A percentile compares a stretch with the other conserved stretches of the same genome.
These are phyloP conservation scores for Mythimna lalbum DNA, from an alignment of 2,888 invertebrate genomes.

Conservation along the genomic window DNA sequence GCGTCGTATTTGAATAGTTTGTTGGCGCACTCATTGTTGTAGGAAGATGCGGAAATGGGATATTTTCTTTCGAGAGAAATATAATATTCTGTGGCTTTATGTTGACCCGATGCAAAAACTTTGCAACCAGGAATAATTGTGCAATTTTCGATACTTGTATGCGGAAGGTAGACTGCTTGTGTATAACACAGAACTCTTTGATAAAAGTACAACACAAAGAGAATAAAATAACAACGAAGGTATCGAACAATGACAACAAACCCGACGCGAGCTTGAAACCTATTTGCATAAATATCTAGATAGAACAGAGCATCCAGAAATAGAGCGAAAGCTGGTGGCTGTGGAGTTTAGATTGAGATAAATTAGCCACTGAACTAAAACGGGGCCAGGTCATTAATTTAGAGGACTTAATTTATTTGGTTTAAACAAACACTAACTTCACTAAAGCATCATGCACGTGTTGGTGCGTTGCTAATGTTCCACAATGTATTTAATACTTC, in stretches of 20 bases:
- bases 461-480: conserved; percentile 49
- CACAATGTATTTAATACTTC: conserved; percentile 60
- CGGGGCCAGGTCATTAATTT: background rate
- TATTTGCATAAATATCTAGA: conserved; percentile 6
- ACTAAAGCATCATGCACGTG: conserved; percentile 53
- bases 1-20: conserved; percentile 88
- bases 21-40: conserved; percentile 88
- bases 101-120: conserved; percentile 85
- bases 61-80: conserved; percentile 90
- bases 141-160: conserved; percentile 70
- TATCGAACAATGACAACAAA: background rate
- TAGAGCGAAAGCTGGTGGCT: background rate
- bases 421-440: background rate
- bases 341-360: conserved; percentile 13
- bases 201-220: conserved; percentile 6
- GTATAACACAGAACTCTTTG: conserved; percentile 3
- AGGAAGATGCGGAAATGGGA: conserved; percentile 91
- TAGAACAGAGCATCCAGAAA: conserved; percentile 3
- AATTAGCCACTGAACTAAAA: conserved; percentile 9
- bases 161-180: conserved; percentile 3
- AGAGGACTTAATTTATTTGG: background rate
- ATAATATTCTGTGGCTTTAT: conserved; percentile 88
- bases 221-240: background rate
- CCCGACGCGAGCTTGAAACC: background rate
- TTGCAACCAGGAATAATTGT: conserved; percentile 76